Evolutionary conservation across 1,140 invertebrate species (phyloP).

Genomic region (Euschistus heros): DNA sequence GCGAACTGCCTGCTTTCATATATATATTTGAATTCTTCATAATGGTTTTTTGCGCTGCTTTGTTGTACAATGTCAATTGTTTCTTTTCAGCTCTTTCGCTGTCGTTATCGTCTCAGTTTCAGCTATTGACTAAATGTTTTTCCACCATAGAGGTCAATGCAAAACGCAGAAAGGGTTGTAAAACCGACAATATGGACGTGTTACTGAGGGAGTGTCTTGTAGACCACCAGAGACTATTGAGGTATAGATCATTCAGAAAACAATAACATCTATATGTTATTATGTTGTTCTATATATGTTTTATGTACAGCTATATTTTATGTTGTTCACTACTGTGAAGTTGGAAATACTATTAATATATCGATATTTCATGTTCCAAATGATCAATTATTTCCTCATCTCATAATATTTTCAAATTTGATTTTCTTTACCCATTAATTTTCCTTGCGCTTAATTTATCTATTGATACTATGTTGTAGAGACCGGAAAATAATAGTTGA

Average conservation of each 20-base stretch:
- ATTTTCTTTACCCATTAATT: too few species aligned
- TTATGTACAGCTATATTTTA: too few species aligned
- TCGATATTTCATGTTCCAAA: too few species aligned
- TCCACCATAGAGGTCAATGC: constrained; percentile 16
- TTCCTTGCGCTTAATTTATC: too few species aligned
- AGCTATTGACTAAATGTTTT: constrained; percentile 17
- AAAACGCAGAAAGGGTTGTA: not conserved
- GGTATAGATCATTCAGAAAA: constrained; percentile 20
- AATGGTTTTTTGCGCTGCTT: constrained; percentile 25
- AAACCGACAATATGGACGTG: constrained; percentile 16
- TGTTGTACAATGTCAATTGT: constrained; percentile 25
- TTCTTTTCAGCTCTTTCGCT: constrained; percentile 21
- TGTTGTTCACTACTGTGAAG: too few species aligned
- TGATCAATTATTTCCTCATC: too few species aligned
- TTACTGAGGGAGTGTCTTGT: constrained; percentile 21
- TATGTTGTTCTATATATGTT: too few species aligned
- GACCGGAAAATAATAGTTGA: too few species aligned
- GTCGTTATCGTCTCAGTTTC: constrained; percentile 19
- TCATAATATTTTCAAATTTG: too few species aligned
- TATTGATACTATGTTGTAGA: too few species aligned
- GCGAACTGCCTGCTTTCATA: constrained; percentile 1
- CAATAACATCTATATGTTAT: too few species aligned
- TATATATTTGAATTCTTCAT: constrained; percentile 25
- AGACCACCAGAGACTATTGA: constrained; percentile 22
- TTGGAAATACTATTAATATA: too few species aligned